Base-by-base conservation (phyloP, 2,113 vertebrate genomes). In the Agelaius tricolor region DNA sequence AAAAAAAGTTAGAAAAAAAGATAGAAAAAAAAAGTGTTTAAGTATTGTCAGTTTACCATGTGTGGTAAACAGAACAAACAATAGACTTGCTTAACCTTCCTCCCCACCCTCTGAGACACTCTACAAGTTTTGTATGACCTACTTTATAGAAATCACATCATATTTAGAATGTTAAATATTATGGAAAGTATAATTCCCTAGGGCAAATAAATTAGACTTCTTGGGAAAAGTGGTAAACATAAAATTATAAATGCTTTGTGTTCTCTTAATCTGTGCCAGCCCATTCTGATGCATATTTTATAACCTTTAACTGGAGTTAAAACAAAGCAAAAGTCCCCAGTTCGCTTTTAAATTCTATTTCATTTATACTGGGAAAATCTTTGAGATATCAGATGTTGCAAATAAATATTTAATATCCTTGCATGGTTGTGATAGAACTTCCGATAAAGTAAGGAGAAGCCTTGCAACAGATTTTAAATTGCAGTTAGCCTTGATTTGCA, bases 31-130 rank as follows among this genome's bases (percentile, higher is more conserved):
- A 95, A 95, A 90, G 82, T 91, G 77, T 98, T 97, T 96, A 98
- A 98, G 94, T 97, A 96, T 97, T 98, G 94, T 97, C 95, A 95
- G 84, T 97, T 98, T 97, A 93, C 87, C 84, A 55, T 94, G 96
- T 94, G 83, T 79, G 90, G 93, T 97, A 97, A 98, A 97, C 95
- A 97, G 95, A 97, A 96, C 83, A 85, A 97, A 96, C 94, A 95
- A 96, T 96, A 92, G 93, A 77, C 86, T 94, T 72, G 46, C 69
- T 97, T 94, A 95, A 96, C 93, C 83, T 93, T 94, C 85, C 41
- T 91, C 43, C 33, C 83, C 67, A 52, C 49, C 73, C 81, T 73
- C 88, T 65, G 44, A 94, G 90, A 94, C 90, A 89, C 85, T 95
- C n/a, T 65, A 59, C 71, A 95, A 96, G 82, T 96, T 97, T 97